Evolutionary conservation across 2,888 invertebrate species (phyloP).

Genomic region (Rhingia rostrata): DNA sequence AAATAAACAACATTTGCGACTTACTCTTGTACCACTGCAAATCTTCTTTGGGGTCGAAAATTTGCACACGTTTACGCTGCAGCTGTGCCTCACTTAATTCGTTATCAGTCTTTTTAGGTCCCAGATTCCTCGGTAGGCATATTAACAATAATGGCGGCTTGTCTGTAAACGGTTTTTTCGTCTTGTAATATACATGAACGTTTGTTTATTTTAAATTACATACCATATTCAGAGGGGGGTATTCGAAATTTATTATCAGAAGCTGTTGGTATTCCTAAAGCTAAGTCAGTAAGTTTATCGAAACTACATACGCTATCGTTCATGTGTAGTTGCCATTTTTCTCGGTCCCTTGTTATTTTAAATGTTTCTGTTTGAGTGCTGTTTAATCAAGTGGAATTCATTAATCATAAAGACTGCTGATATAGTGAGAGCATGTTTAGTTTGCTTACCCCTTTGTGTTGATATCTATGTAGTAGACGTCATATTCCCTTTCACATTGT

Average conservation of each 20-base stretch:
- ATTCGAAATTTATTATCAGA: conserved; percentile 84
- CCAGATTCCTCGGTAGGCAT: conserved; percentile 81
- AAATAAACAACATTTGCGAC: conserved; percentile 51
- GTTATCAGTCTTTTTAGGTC: conserved; percentile 81
- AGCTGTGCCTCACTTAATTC: conserved; percentile 81
- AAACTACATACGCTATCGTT: conserved; percentile 77
- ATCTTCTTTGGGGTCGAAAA: conserved; percentile 81
- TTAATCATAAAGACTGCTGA: neutral
- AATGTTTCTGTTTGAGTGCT: conserved; percentile 88
- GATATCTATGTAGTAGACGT: conserved; percentile 91
- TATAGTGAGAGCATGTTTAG: conserved; percentile 1
- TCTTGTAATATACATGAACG: neutral
- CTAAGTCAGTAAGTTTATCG: conserved; percentile 79
- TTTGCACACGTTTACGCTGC: conserved; percentile 80
- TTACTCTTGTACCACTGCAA: conserved; percentile 81
- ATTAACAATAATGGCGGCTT: conserved; percentile 81
- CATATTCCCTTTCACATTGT: conserved; percentile 91
- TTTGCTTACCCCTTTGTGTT: conserved; percentile 88
- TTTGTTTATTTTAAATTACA: conserved; percentile 64
- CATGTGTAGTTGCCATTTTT: conserved; percentile 80
- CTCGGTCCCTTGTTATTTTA: conserved; percentile 83
- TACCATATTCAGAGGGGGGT: conserved; percentile 94
- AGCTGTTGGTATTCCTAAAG: conserved; percentile 79
- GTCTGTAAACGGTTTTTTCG: conserved; percentile 73
- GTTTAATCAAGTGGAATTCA: neutral